Evolutionary conservation across 2,888 invertebrate species (phyloP), one percentile per base, ranked within the genome.

Genomic region (Caenorhabditis becei): DNA sequence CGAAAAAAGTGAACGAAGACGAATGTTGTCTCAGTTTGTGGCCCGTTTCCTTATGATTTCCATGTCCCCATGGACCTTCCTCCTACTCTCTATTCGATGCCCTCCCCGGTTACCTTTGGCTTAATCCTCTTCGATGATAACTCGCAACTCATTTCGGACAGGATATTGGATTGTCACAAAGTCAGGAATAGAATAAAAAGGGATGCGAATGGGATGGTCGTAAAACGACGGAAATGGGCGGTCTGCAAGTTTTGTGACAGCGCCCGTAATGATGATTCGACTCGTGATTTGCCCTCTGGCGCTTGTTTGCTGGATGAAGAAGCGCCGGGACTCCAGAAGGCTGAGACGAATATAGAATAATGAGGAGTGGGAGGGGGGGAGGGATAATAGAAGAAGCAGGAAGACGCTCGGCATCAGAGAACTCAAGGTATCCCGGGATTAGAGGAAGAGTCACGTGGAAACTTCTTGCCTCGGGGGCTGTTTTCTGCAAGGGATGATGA

Each of bases 221-320:
- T 58, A 35, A 58, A 53, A 51, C 28, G 71, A 41, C 53, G 71
- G 71, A 71, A 61, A 51, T 62, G 44, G 71, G 71, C 62, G 71
- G 62, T 20, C 5, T 32, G 10, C 4, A 32, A 32, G 32, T n/a
- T 59, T 69, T 69, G 26, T 59, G 59, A 56, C 58, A 56, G 44
- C 14, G 37, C 23, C 59, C 47, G 47, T 74, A 74, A 74, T 74
- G 74, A 74, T 74, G 74, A 74, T 74, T 65, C 65, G 72, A 72
- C 63, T 28, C 63, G 72, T 65, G 74, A 66, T 74, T 74, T 66
- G 74, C 74, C 74, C 74, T 59, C 28, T 59, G 74, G 74, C 74
- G 51, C 54, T 72, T 72, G 63, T 65, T 66, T 56, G 47, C 35
- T 49, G 65, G 62, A 51, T 37, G 56, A 63, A 37, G 32, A n/a